A percentile compares a stretch with the other conserved stretches of the same genome.
phyloP scores from a whole-genome alignment of 2,888 invertebrate genomes.

The Cosmorhoe ocellata region DNA sequence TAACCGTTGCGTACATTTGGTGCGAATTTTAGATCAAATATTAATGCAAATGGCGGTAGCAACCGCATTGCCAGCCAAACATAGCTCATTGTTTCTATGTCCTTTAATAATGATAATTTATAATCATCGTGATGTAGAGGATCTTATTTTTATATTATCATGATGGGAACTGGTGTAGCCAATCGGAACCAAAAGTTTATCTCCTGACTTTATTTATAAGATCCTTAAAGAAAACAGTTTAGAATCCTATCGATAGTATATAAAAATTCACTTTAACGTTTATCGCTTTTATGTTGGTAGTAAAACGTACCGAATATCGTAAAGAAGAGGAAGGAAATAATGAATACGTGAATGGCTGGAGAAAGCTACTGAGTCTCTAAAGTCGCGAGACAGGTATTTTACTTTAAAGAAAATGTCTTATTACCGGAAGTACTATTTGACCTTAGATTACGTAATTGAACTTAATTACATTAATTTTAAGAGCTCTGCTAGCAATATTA shows the following conservation, averaged over 20 bases:
- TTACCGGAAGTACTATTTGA: too few relatives aligned
- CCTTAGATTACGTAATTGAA: too few relatives aligned
- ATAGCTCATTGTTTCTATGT: constrained; percentile 44
- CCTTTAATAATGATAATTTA: constrained; percentile 40
- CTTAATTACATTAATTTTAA: too few relatives aligned
- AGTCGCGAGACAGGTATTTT: background rate
- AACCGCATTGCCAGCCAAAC: constrained; percentile 50
- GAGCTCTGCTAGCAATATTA: too few relatives aligned
- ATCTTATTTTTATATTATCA: constrained; percentile 13
- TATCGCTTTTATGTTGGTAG: constrained; percentile 11
- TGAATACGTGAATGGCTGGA: constrained; percentile 10
- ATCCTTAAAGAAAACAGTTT: constrained; percentile 7
- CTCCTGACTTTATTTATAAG: background rate
- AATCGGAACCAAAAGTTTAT: too few relatives aligned
- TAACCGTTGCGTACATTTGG: constrained; percentile 56
- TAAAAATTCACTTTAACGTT: constrained; percentile 16
- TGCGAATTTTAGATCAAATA: constrained; percentile 73
- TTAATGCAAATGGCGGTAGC: constrained; percentile 61
- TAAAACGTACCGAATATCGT: constrained; percentile 14
- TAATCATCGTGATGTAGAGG: constrained; percentile 24
- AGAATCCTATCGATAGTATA: constrained; percentile 8
- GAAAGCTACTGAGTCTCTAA: constrained; percentile 4
- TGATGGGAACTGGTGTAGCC: background rate
- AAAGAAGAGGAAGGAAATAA: constrained; percentile 13
- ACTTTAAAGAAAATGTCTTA: background rate